These are phyloP conservation scores for Martes martes DNA, from an alignment of 2,113 vertebrate genomes.

Conservation along the genomic window DNA sequence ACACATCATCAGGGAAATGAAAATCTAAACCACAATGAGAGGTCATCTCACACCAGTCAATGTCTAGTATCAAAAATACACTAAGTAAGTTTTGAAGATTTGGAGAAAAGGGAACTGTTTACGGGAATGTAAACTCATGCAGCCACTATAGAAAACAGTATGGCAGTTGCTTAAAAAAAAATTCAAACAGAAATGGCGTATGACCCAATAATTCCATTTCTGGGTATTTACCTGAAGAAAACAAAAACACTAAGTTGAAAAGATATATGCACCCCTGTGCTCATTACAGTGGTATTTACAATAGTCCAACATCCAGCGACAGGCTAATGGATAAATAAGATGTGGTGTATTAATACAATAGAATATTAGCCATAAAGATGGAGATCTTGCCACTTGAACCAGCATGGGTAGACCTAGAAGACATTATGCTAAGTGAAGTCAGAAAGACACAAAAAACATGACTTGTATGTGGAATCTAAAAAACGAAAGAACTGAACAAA, in stretches of 20 bases:
- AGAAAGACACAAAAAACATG: background rate
- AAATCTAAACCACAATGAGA: background rate
- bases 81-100: background rate
- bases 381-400: background rate
- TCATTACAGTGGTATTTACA: background rate
- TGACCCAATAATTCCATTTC: background rate
- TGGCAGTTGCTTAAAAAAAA: background rate
- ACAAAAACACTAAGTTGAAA: background rate
- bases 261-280: background rate
- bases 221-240: background rate
- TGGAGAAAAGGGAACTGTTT: background rate
- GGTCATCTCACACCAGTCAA: background rate
- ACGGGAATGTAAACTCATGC: background rate
- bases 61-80: background rate
- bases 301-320: background rate
- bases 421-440: background rate
- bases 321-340: background rate
- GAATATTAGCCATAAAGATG: background rate
- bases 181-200: background rate
- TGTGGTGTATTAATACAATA: background rate
- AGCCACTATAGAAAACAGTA: background rate
- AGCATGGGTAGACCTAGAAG: background rate
- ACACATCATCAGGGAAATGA: background rate
- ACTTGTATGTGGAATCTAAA: background rate
- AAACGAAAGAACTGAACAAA: background rate